Percentiles rank a stretch among this genome's conserved stretches.
Conservation (phyloP, 1,140 invertebrate species). For the Episyrphus balteatus region DNA sequence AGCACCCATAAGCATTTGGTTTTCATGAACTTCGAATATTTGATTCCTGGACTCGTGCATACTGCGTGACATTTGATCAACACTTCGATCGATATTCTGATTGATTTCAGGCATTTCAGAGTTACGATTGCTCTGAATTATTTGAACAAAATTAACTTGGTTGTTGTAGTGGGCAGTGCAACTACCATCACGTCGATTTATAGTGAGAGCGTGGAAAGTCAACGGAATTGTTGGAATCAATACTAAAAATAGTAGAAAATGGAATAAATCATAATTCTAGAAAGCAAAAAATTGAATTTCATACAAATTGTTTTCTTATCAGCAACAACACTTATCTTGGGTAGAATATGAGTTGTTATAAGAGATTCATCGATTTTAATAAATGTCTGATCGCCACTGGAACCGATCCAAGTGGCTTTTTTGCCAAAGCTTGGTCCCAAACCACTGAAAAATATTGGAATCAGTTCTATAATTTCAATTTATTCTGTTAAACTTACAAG, state of each 20-base stretch:
- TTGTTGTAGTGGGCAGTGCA: constrained; percentile 65
- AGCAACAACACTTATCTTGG: constrained; percentile 76
- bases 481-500: constrained; percentile 37
- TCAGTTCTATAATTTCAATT: neutral
- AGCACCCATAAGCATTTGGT: constrained; percentile 4
- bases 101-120: constrained; percentile 23
- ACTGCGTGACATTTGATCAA: constrained; percentile 35
- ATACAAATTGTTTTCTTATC: constrained; percentile 76
- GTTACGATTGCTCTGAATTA: constrained; percentile 17
- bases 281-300: constrained; percentile 15
- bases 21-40: constrained; percentile 29
- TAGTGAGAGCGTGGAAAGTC: constrained; percentile 64
- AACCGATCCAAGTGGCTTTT: constrained; percentile 85
- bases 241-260: constrained; percentile 9
- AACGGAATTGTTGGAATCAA: constrained; percentile 28
- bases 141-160: constrained; percentile 55
- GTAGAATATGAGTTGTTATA: constrained; percentile 78
- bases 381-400: constrained; percentile 90
- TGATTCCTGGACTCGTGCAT: constrained; percentile 34
- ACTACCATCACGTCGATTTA: constrained; percentile 70
- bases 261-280: neutral
- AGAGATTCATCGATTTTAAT: constrained; percentile 86
- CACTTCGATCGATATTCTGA: constrained; percentile 27
- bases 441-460: constrained; percentile 29
- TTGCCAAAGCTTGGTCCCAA: constrained; percentile 65